These are phyloP conservation scores for Pteronotus mesoamericanus DNA, from an alignment of 2,797 vertebrate species.

Conservation along the genomic window DNA sequence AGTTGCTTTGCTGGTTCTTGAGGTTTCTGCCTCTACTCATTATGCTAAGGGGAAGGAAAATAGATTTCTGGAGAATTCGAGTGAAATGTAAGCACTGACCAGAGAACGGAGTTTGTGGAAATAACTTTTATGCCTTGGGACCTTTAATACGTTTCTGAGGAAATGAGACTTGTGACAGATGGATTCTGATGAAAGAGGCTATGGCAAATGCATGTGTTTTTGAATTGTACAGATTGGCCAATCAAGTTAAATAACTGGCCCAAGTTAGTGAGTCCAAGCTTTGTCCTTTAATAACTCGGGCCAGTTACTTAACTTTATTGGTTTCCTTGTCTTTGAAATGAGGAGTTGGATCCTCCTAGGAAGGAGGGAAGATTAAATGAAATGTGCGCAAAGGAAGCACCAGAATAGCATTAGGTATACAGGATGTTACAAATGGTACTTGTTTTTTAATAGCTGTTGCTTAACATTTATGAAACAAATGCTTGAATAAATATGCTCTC, in stretches of 20 bases:
- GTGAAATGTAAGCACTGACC: not conserved
- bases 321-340: conserved; percentile 23
- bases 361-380: not conserved
- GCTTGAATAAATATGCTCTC: not conserved
- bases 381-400: not conserved
- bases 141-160: not conserved
- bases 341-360: not conserved
- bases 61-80: conserved; percentile 1
- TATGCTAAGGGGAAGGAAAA: not conserved
- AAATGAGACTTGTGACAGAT: not conserved
- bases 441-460: not conserved
- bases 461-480: not conserved
- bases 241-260: not conserved
- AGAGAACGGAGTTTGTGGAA: not conserved
- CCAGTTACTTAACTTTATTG: not conserved
- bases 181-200: not conserved
- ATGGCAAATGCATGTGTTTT: not conserved
- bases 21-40: not conserved
- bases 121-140: not conserved
- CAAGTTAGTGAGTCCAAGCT: not conserved
- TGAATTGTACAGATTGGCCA: not conserved
- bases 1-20: not conserved
- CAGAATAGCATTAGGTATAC: not conserved
- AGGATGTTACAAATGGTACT: not conserved
- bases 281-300: not conserved